phyloP scores from a whole-genome alignment of 1,140 invertebrate species.

The Bombus superbus region DNA sequence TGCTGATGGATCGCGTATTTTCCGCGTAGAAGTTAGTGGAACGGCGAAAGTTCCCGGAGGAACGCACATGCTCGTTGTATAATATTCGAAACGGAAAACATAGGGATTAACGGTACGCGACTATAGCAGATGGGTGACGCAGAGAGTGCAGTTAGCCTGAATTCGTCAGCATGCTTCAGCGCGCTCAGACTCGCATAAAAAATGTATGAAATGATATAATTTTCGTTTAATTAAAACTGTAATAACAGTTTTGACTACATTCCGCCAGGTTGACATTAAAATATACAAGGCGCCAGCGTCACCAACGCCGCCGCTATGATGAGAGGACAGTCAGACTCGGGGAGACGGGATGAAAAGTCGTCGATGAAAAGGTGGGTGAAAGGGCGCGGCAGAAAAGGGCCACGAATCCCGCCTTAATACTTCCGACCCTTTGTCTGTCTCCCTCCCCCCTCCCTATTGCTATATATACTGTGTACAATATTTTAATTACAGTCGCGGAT shows the following conservation, averaged over 20 bases:
- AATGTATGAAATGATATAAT: conserved; percentile 74
- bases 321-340: conserved; percentile 15
- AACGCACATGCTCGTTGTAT: conserved; percentile 29
- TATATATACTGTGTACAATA: conserved; percentile 44
- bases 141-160: conserved; percentile 42
- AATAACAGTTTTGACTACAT: conserved; percentile 72
- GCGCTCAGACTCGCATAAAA: conserved; percentile 64
- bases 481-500: conserved; percentile 48
- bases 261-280: conserved; percentile 61
- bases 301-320: conserved; percentile 9
- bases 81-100: conserved; percentile 64
- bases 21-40: conserved; percentile 31
- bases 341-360: conserved; percentile 28
- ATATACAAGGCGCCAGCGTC: conserved; percentile 60
- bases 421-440: conserved; percentile 32
- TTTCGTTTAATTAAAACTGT: conserved; percentile 76
- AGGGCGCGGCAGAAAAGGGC: conserved; percentile 16
- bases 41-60: conserved; percentile 26
- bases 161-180: conserved; percentile 55
- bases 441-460: background rate
- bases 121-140: background rate
- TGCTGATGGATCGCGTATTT: background rate
- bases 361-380: conserved; percentile 49
- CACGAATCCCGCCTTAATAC: conserved; percentile 40
- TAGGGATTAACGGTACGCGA: conserved; percentile 35